These are phyloP conservation scores for Zygaena filipendulae DNA, from an alignment of 2,888 invertebrate genomes.

Conservation along the genomic window DNA sequence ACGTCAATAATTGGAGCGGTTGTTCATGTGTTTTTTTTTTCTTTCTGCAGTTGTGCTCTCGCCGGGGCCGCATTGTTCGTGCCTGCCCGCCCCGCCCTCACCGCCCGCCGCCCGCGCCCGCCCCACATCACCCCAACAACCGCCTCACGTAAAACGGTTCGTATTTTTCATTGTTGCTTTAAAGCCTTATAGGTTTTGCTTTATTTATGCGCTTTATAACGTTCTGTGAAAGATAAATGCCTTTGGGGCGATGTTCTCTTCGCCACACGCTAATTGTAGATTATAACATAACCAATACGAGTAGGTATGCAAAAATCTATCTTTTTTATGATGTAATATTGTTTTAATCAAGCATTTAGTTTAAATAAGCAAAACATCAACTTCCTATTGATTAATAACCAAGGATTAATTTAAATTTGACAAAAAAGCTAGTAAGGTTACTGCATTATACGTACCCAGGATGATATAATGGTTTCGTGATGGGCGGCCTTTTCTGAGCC, in stretches of 20 bases:
- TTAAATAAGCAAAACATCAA: too few species aligned
- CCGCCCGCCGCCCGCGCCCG: slow-evolving; percentile 23
- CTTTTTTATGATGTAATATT: too few species aligned
- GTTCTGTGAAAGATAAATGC: slow-evolving; percentile 55
- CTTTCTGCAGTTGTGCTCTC: slow-evolving; percentile 54
- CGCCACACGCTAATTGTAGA: too few species aligned
- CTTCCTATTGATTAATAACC: too few species aligned
- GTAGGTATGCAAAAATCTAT: too few species aligned
- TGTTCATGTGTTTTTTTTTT: slow-evolving; percentile 60
- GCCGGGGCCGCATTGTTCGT: slow-evolving; percentile 52
- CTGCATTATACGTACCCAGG: too few species aligned
- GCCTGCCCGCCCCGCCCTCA: slow-evolving; percentile 30
- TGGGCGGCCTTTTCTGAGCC: too few species aligned
- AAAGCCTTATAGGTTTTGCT: slow-evolving; percentile 65
- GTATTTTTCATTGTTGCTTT: slow-evolving; percentile 68
- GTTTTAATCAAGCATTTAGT: too few species aligned
- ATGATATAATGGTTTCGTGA: too few species aligned
- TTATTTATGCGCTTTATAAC: slow-evolving; percentile 64
- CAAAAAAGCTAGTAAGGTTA: too few species aligned
- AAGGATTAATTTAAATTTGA: too few species aligned
- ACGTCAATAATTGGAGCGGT: slow-evolving; percentile 65
- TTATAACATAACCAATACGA: too few species aligned
- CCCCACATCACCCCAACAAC: slow-evolving; percentile 26
- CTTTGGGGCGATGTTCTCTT: slow-evolving; percentile 46
- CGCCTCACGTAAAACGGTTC: slow-evolving; percentile 57